phyloP scores from a whole-genome alignment of 2,113 vertebrate genomes.

The Euleptes europaea region DNA sequence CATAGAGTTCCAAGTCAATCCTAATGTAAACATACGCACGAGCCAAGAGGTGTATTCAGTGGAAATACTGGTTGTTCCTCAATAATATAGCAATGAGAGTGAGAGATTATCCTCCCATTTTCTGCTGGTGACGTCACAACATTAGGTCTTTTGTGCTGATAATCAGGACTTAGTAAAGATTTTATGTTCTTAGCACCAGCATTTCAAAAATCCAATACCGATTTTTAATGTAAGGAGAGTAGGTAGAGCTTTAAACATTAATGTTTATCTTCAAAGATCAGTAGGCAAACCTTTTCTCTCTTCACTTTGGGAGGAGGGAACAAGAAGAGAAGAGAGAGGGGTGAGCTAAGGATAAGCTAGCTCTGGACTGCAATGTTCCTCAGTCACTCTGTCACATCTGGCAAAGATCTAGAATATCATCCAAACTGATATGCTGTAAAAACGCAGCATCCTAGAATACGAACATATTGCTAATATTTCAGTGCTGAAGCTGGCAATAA shows the following conservation, averaged over 20 bases:
- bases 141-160: conserved; percentile 35
- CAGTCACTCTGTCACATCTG: conserved; percentile 58
- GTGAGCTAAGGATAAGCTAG: conserved; percentile 64
- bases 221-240: conserved; percentile 49
- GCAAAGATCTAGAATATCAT: conserved; percentile 41
- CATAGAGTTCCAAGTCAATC: not conserved
- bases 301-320: conserved; percentile 37
- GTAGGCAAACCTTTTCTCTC: conserved; percentile 57
- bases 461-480: conserved; percentile 41
- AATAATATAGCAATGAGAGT: conserved; percentile 38
- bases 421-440: conserved; percentile 53
- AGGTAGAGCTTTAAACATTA: conserved; percentile 47
- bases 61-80: conserved; percentile 44
- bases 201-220: conserved; percentile 59
- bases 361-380: conserved; percentile 40
- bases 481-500: conserved; percentile 44
- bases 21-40: conserved; percentile 5
- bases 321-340: conserved; percentile 30
- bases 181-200: conserved; percentile 63
- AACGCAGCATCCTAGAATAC: conserved; percentile 30
- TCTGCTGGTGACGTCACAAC: conserved; percentile 55
- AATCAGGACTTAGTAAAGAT: conserved; percentile 59
- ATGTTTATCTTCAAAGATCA: conserved; percentile 45
- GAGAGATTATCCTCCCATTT: conserved; percentile 59
- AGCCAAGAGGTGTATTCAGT: conserved; percentile 20